A percentile compares a stretch with the other conserved stretches of the same genome.
Evolutionary conservation across 2,888 invertebrate genomes (phyloP).

Genomic region (Arctia plantaginis): DNA sequence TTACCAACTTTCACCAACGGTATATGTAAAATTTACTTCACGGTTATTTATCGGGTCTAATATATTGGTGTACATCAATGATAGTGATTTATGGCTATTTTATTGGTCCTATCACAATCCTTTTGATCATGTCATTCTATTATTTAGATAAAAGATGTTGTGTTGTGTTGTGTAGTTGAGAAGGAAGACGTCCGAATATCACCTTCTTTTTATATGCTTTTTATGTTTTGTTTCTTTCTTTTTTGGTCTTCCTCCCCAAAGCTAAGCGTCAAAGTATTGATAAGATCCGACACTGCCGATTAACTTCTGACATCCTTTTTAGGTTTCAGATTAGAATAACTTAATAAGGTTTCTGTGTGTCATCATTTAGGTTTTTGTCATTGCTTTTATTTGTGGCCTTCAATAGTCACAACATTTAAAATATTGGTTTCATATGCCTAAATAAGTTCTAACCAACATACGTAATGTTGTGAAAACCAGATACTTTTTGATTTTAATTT

Average conservation of each 20-base stretch:
- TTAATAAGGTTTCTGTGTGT: too few species aligned
- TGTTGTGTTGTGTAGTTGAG: too few species aligned
- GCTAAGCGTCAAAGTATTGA: neutral
- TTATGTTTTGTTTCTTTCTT: neutral
- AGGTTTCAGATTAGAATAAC: neutral
- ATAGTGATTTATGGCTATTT: neutral
- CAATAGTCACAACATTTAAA: neutral
- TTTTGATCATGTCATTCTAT: too few species aligned
- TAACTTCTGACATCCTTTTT: neutral
- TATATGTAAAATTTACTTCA: slow-evolving; percentile 11
- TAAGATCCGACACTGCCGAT: neutral
- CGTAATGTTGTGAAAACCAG: neutral
- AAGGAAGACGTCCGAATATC: too few species aligned
- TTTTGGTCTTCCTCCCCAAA: neutral
- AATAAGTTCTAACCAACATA: neutral
- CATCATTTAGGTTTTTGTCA: too few species aligned
- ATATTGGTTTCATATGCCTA: neutral
- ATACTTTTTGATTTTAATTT: neutral
- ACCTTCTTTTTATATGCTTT: neutral
- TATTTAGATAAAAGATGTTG: too few species aligned
- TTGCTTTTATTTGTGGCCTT: neutral
- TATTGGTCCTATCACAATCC: neutral
- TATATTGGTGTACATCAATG: neutral
- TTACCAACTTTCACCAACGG: slow-evolving; percentile 23
- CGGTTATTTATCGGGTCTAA: neutral